Evolutionary conservation across 1,140 invertebrate species (phyloP).

Genomic region (Heliconius hermathena): DNA sequence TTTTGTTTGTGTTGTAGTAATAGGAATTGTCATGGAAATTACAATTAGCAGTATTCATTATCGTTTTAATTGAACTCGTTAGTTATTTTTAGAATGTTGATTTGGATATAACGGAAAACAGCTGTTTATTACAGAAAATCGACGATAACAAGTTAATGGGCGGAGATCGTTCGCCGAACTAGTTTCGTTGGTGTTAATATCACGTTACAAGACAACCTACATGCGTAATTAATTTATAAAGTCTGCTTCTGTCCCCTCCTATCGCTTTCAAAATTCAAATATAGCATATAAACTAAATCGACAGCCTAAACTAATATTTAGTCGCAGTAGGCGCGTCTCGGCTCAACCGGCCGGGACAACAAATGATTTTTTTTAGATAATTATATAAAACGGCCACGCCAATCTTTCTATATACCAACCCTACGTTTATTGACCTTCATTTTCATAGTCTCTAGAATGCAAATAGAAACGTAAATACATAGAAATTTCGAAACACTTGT

Average conservation of each 20-base stretch:
- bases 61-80: constrained; percentile 18
- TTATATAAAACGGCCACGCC: constrained; percentile 74
- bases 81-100: constrained; percentile 47
- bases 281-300: not conserved
- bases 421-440: constrained; percentile 69
- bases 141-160: constrained; percentile 43
- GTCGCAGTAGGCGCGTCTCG: constrained; percentile 51
- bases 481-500: constrained; percentile 77
- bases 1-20: constrained; percentile 34
- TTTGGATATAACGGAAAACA: constrained; percentile 43
- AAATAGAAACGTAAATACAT: constrained; percentile 61
- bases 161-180: constrained; percentile 41
- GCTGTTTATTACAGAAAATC: constrained; percentile 38
- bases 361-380: constrained; percentile 62
- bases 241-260: constrained; percentile 2
- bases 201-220: constrained; percentile 51
- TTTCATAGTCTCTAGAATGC: constrained; percentile 43
- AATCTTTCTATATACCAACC: constrained; percentile 57
- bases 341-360: constrained; percentile 58
- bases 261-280: constrained; percentile 13
- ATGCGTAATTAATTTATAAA: constrained; percentile 53
- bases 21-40: constrained; percentile 21
- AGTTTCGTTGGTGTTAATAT: constrained; percentile 49
- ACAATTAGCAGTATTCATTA: constrained; percentile 18
- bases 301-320: constrained; percentile 32